Conservation (phyloP, 2,113 vertebrate genomes). For the Heterotilapia buettikoferi region DNA sequence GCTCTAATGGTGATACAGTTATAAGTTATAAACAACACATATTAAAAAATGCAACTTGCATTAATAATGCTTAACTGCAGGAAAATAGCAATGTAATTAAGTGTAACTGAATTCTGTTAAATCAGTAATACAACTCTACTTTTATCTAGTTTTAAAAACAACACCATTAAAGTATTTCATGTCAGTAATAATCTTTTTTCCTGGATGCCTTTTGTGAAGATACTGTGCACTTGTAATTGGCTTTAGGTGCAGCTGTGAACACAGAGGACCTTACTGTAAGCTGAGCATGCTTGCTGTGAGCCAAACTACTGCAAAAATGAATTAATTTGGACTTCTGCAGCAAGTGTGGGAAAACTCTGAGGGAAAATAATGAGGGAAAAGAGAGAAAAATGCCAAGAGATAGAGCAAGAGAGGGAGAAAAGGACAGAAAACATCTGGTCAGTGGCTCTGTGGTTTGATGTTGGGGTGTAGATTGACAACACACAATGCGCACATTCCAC, state of each 20-base stretch:
- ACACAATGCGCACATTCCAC: background rate
- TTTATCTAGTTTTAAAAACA: background rate
- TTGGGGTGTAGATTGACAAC: slow-evolving; percentile 29
- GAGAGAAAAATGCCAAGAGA: background rate
- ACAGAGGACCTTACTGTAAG: background rate
- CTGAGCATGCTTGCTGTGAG: background rate
- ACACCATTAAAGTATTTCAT: background rate
- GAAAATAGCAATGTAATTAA: background rate
- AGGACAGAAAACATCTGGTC: slow-evolving; percentile 36
- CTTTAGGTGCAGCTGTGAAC: background rate
- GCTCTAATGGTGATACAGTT: background rate
- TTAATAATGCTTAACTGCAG: background rate
- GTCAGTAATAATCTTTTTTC: background rate
- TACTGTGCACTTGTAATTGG: background rate
- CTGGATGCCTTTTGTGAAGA: background rate
- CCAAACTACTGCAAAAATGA: background rate
- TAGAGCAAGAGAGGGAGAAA: background rate
- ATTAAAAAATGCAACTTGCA: fast-evolving
- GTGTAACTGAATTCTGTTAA: background rate
- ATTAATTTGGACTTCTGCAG: background rate
- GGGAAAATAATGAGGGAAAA: background rate
- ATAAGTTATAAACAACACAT: background rate
- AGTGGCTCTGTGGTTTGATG: slow-evolving; percentile 38
- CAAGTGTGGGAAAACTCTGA: background rate
- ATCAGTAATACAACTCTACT: background rate